These are phyloP conservation scores for Heliothis virescens DNA, from an alignment of 1,140 invertebrate genomes.

Conservation along the genomic window DNA sequence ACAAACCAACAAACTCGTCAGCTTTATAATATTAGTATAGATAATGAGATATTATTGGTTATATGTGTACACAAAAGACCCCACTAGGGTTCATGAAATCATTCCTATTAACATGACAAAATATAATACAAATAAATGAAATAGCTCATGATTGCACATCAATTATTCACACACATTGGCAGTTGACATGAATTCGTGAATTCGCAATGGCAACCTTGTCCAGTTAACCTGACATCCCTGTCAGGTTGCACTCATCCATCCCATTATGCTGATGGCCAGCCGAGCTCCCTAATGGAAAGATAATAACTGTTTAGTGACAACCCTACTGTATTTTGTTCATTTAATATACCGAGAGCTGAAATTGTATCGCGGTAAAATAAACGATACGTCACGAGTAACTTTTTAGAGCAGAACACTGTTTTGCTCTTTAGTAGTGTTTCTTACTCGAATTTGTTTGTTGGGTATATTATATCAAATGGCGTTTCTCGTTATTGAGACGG, in stretches of 20 bases:
- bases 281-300: constrained; percentile 59
- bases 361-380: not conserved
- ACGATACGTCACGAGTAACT: constrained; percentile 2
- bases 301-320: constrained; percentile 60
- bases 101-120: too few species aligned
- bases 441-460: constrained; percentile 7
- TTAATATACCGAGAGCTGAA: not conserved
- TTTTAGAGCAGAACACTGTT: constrained; percentile 10
- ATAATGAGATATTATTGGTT: too few species aligned
- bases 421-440: constrained; percentile 22
- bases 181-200: not conserved
- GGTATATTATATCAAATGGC: not conserved
- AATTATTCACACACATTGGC: too few species aligned
- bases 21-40: too few species aligned
- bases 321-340: constrained; percentile 2
- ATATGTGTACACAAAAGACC: too few species aligned
- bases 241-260: constrained; percentile 47
- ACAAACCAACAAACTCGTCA: too few species aligned
- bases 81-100: too few species aligned
- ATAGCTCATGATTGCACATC: too few species aligned
- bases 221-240: not conserved
- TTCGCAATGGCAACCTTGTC: not conserved
- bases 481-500: not conserved
- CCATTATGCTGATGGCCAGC: constrained; percentile 51
- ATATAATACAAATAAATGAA: too few species aligned